Evolutionary conservation across 2,888 invertebrate species (phyloP).

Genomic region (Gibbula magus): DNA sequence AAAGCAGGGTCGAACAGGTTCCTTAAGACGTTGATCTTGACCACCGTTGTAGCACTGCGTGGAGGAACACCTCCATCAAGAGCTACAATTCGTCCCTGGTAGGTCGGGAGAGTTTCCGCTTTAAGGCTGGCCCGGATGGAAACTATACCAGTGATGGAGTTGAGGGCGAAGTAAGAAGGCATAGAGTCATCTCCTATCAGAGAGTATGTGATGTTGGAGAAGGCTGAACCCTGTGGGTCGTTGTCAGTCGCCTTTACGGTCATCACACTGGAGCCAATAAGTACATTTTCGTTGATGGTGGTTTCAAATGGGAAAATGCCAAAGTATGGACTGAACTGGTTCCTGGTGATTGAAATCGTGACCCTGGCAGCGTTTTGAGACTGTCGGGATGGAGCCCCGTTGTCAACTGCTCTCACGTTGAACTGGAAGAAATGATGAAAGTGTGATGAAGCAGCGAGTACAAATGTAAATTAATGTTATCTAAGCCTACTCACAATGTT

Average conservation of each 20-base stretch:
- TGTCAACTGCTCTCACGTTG: slow-evolving; percentile 55
- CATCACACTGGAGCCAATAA: slow-evolving; percentile 42
- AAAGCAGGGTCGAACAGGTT: slow-evolving; percentile 55
- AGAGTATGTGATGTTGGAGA: slow-evolving; percentile 49
- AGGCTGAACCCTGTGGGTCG: slow-evolving; percentile 42
- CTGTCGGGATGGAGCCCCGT: slow-evolving; percentile 52
- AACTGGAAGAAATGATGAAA: slow-evolving; percentile 33
- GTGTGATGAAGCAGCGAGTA: neutral
- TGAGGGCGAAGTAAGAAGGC: slow-evolving; percentile 58
- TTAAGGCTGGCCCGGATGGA: slow-evolving; percentile 47
- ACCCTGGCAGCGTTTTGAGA: slow-evolving; percentile 45
- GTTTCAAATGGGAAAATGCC: slow-evolving; percentile 47
- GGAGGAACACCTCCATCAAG: slow-evolving; percentile 67
- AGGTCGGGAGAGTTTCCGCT: slow-evolving; percentile 45
- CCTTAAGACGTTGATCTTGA: slow-evolving; percentile 52
- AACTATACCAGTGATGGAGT: slow-evolving; percentile 52
- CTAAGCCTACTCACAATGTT: neutral
- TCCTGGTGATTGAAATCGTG: slow-evolving; percentile 54
- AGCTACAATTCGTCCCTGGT: slow-evolving; percentile 56
- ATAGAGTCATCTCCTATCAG: slow-evolving; percentile 65
- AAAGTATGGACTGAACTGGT: slow-evolving; percentile 60
- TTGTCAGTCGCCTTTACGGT: slow-evolving; percentile 53
- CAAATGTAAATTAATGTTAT: too few relatives aligned
- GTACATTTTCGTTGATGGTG: slow-evolving; percentile 48
- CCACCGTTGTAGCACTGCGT: slow-evolving; percentile 55